Base-by-base conservation (phyloP, 2,888 invertebrate genomes). In the Sthenelais limicola region DNA sequence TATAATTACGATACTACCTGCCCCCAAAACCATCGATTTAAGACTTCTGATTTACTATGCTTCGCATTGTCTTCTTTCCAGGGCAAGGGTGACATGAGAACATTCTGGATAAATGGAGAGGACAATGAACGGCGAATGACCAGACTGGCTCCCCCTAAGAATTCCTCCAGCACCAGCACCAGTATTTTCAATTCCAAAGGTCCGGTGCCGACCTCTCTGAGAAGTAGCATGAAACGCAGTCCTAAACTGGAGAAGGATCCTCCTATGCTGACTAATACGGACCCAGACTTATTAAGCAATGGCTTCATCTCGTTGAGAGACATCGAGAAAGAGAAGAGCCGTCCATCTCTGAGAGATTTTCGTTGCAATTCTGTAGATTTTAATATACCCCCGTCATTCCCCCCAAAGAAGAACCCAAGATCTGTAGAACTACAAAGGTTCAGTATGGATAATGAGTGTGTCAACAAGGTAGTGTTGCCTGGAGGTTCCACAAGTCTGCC, bases 91-190 rank as follows among this genome's bases (percentile, higher is more conserved):
- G 74, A 77, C 32, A 51, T 76, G 68, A 48, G 3, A 62, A 77
- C 77, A 4, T 77, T 70, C 71, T 77, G 75, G 75, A 54, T 77
- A 26, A 43, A 33, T n/a, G 77, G 77, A n/a, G 75, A 77, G 62
- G 75, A 77, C 38, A 47, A 35, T 7, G 67, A 51, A 9, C n/a
- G 72, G 15, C 58, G 75, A 9, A 72, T 66, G 68, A 18, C 49
- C 7, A 58, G 71, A 2, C 33, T 71, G 18, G 51, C 49, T 5
- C 71, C 71, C 5, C 71, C 71, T n/a, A 24, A 28, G 3, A 47
- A n/a, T n/a, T 26, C 52, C 52, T 3, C 52, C 3, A 68, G 30
- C 12, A 7, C 12, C 51, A 7, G 21, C 7, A 21, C 7, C 51
- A 21, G 26, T 26, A 21, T 7, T 26, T 24, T 5, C 5, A 21